These are phyloP conservation scores for Phymorhynchus buccinoides DNA, from an alignment of 1,140 invertebrate genomes.

Conservation along the genomic window DNA sequence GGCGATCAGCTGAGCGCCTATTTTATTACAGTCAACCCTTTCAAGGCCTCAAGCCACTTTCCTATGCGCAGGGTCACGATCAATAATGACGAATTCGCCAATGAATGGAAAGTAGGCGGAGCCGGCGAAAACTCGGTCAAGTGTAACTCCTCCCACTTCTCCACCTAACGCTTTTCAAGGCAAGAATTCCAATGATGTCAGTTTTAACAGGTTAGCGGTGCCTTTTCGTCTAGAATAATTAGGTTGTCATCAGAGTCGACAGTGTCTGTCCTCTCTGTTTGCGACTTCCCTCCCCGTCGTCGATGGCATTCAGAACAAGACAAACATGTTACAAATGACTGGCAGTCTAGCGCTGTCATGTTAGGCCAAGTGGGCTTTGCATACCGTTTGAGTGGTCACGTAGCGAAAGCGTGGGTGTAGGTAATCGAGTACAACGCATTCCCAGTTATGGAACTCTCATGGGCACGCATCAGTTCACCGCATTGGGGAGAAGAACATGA, in stretches of 20 bases:
- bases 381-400: background rate
- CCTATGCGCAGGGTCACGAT: constrained; percentile 1
- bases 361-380: background rate
- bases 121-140: background rate
- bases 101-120: background rate
- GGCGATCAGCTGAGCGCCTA: background rate
- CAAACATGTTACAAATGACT: no score
- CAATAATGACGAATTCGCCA: background rate
- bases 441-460: background rate
- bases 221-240: no score
- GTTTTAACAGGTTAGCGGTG: constrained; percentile 3
- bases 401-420: background rate
- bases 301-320: background rate
- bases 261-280: no score
- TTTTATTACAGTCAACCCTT: background rate
- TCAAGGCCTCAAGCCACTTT: background rate
- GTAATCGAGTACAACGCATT: background rate
- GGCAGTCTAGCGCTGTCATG: background rate
- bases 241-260: no score
- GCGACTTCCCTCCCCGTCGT: background rate
- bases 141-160: background rate
- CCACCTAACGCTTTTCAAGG: background rate
- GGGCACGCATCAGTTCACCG: no score
- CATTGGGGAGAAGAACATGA: no score
- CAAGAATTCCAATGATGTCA: constrained; percentile 5